A percentile compares a stretch with the other conserved stretches of the same genome.
Conservation (phyloP, 2,888 invertebrate species). For the Trissolcus brochymenae region DNA sequence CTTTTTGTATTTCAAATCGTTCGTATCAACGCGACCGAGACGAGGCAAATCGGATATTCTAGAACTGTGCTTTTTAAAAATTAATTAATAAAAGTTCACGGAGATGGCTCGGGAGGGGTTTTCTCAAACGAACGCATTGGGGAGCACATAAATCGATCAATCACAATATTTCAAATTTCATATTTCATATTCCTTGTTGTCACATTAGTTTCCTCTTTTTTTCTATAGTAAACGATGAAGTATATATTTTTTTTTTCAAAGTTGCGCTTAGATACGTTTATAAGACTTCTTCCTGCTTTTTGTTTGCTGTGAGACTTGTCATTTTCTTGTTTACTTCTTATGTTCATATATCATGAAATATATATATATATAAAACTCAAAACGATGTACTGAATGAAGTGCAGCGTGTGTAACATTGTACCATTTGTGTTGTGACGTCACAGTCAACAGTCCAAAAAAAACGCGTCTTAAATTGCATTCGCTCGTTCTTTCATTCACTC, state of each 20-base stretch:
- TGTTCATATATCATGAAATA: background rate
- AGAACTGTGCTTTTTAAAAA: constrained; percentile 22
- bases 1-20: constrained; percentile 18
- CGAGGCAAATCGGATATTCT: constrained; percentile 27
- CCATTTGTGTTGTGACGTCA: constrained; percentile 65
- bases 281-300: constrained; percentile 14
- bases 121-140: background rate
- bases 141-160: background rate
- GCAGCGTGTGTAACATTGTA: constrained; percentile 61
- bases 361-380: constrained; percentile 56
- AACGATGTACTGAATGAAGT: constrained; percentile 61
- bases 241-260: constrained; percentile 22
- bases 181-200: too few relatives aligned
- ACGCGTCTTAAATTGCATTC: constrained; percentile 60
- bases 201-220: background rate
- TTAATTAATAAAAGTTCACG: constrained; percentile 20
- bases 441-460: constrained; percentile 68
- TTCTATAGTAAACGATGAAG: constrained; percentile 11
- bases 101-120: too few relatives aligned
- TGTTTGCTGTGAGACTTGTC: constrained; percentile 9
- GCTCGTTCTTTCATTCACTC: constrained; percentile 17
- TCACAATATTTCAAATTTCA: background rate
- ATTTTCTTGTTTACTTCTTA: constrained; percentile 10
- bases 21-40: constrained; percentile 20
- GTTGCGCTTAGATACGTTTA: constrained; percentile 27